These are phyloP conservation scores for Diplodus sargus DNA, from an alignment of 2,797 vertebrate species.

Conservation along the genomic window DNA sequence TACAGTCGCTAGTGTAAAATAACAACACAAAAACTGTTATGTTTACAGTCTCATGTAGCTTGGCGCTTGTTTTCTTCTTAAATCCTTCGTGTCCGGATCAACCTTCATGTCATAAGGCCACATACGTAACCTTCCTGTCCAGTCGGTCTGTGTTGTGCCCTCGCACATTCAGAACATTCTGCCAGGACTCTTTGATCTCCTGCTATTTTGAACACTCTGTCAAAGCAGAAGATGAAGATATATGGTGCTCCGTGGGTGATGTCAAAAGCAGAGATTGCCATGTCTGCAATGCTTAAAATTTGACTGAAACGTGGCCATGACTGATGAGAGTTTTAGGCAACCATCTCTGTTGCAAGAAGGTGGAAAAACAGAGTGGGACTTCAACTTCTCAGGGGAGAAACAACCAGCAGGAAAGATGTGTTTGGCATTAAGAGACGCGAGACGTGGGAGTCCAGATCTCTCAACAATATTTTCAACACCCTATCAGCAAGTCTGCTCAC, in stretches of 20 bases:
- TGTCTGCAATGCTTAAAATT: conserved; percentile 37
- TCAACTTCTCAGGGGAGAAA: conserved; percentile 1
- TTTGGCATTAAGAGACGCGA: conserved; percentile 20
- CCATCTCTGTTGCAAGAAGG: neutral
- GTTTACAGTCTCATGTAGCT: conserved; percentile 9
- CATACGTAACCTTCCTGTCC: conserved; percentile 45
- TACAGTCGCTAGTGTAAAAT: too few relatives aligned
- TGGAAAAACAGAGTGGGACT: conserved; percentile 12
- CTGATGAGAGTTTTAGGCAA: conserved; percentile 16
- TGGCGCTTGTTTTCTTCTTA: conserved; percentile 25
- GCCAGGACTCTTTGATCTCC: conserved; percentile 68
- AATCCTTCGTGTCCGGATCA: conserved; percentile 35
- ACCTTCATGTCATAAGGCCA: conserved; percentile 28
- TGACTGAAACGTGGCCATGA: conserved; percentile 29
- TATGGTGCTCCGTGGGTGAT: conserved; percentile 39
- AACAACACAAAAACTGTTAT: neutral
- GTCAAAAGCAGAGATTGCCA: conserved; percentile 47
- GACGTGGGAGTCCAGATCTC: conserved; percentile 13
- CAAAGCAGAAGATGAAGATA: conserved; percentile 71
- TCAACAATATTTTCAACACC: conserved; percentile 33
- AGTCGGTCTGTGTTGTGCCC: conserved; percentile 31
- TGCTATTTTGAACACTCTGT: conserved; percentile 71
- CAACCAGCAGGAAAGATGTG: conserved; percentile 10
- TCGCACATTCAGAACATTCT: conserved; percentile 65
- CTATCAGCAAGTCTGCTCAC: conserved; percentile 51